Evolutionary conservation across 2,113 vertebrate genomes (phyloP).

Genomic region (Aegithalos caudatus): DNA sequence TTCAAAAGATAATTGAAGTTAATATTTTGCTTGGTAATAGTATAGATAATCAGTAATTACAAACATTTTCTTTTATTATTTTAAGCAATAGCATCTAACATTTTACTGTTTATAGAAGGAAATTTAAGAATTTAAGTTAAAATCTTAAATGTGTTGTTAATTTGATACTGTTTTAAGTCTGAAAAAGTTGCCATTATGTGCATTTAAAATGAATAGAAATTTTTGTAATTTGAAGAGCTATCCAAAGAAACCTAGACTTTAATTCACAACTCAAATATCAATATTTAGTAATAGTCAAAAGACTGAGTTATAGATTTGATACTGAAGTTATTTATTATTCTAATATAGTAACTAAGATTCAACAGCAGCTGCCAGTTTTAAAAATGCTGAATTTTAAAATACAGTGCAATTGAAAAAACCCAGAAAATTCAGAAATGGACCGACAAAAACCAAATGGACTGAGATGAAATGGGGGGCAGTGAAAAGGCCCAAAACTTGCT

Average conservation of each 20-base stretch:
- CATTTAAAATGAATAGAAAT: neutral
- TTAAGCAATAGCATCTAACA: neutral
- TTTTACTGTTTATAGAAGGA: neutral
- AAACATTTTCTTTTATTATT: neutral
- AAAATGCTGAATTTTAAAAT: constrained; percentile 4
- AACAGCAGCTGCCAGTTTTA: neutral
- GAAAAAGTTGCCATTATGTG: neutral
- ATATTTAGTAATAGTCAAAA: neutral
- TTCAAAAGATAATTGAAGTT: neutral
- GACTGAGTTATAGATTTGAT: neutral
- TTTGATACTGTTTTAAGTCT: neutral
- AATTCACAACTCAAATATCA: neutral
- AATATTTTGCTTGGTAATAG: neutral
- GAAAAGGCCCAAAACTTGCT: neutral
- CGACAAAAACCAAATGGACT: neutral
- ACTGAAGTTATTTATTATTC: neutral
- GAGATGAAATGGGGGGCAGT: neutral
- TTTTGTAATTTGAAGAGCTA: neutral
- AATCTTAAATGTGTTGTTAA: neutral
- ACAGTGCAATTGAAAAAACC: neutral
- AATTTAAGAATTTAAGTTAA: neutral
- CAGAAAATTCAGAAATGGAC: neutral
- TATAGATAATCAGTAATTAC: rapidly evolving
- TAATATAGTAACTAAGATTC: neutral
- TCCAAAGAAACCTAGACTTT: neutral